phyloP scores from a whole-genome alignment of 2,797 vertebrate genomes.

The Sebastes iracundus region DNA sequence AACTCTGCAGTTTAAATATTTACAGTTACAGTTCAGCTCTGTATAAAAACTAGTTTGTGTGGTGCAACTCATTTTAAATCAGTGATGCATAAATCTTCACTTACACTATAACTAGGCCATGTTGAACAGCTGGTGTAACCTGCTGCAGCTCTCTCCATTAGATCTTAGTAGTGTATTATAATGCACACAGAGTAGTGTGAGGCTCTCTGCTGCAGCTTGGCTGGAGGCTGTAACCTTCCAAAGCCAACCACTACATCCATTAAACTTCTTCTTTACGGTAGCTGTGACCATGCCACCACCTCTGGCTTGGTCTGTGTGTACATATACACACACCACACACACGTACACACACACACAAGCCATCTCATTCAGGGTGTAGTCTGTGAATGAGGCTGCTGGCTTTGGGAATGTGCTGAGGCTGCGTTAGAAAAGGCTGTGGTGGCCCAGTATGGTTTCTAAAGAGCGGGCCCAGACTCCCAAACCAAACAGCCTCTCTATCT shows the following conservation, averaged over 20 bases:
- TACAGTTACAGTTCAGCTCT: background rate
- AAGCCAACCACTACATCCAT: conserved; percentile 1
- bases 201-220: background rate
- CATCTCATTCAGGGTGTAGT: conserved; percentile 68
- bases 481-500: conserved; percentile 37
- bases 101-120: background rate
- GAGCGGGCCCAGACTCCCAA: conserved; percentile 49
- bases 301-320: conserved; percentile 19
- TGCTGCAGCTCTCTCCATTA: background rate
- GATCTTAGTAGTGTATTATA: background rate
- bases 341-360: conserved; percentile 44
- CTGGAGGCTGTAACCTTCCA: background rate
- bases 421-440: conserved; percentile 66
- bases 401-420: conserved; percentile 74
- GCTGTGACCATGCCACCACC: conserved; percentile 37
- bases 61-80: background rate
- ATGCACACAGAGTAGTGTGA: background rate
- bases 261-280: conserved; percentile 19
- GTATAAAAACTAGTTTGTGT: background rate
- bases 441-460: conserved; percentile 61
- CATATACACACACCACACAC: conserved; percentile 10
- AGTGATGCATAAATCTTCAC: background rate
- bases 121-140: background rate
- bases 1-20: background rate
- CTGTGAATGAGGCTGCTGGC: conserved; percentile 65